These are phyloP conservation scores for Hemibagrus guttatus DNA, from an alignment of 2,797 vertebrate species.

Conservation along the genomic window DNA sequence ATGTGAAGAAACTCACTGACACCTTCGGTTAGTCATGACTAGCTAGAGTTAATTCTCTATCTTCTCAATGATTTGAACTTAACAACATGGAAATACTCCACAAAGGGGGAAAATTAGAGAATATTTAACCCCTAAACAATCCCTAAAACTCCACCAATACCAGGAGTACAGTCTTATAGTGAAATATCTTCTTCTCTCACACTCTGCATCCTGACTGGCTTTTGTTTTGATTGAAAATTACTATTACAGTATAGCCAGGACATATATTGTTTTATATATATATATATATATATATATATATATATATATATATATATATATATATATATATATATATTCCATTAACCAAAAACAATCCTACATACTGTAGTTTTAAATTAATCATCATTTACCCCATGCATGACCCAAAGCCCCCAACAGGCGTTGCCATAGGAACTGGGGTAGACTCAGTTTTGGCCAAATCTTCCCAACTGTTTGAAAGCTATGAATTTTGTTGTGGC, in stretches of 20 bases:
- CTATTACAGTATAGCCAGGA: not conserved
- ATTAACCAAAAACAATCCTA: not conserved
- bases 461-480: constrained; percentile 20
- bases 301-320: no score
- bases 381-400: constrained; percentile 41
- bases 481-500: not conserved
- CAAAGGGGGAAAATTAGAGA: not conserved
- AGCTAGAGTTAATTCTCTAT: not conserved
- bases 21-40: not conserved
- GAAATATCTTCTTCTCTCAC: not conserved
- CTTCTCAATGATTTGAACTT: not conserved
- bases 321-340: not conserved
- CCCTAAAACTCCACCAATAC: not conserved
- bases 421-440: constrained; percentile 38
- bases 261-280: no score
- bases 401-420: constrained; percentile 39
- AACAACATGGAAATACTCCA: not conserved
- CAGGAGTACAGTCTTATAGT: not conserved
- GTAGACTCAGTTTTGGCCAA: not conserved
- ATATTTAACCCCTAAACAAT: not conserved
- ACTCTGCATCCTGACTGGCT: not conserved
- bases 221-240: not conserved
- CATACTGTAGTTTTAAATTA: constrained; percentile 5
- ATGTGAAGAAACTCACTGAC: not conserved
- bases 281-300: not conserved